Percentiles rank a stretch among this genome's conserved stretches.
Evolutionary conservation across 2,113 vertebrate species (phyloP).

Genomic region (Poicephalus meyeri): DNA sequence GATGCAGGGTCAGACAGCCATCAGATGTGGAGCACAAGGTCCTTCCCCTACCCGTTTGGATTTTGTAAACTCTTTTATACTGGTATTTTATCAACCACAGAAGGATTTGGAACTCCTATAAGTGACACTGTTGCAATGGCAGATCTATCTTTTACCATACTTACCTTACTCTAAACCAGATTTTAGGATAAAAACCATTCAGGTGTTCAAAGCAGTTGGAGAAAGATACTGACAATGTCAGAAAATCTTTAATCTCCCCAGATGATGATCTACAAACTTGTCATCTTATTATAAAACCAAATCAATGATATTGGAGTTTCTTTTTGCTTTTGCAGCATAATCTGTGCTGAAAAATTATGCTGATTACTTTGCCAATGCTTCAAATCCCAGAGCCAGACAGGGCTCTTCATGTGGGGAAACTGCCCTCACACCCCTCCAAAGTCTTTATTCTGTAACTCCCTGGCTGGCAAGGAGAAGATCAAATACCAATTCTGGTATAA

Average conservation of each 20-base stretch:
- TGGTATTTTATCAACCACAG: background rate
- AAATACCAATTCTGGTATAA: background rate
- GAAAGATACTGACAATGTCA: constrained; percentile 60
- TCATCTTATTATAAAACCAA: constrained; percentile 62
- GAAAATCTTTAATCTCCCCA: constrained; percentile 53
- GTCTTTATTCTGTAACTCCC: background rate
- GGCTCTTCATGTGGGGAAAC: background rate
- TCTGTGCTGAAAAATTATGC: constrained; percentile 41
- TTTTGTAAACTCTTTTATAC: background rate
- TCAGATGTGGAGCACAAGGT: background rate
- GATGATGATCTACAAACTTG: constrained; percentile 46
- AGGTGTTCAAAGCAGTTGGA: background rate
- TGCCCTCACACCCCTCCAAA: background rate
- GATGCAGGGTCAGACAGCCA: background rate
- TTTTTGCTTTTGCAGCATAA: constrained; percentile 63
- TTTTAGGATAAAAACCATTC: background rate
- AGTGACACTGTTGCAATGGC: background rate
- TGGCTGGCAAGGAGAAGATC: background rate
- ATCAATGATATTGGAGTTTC: constrained; percentile 45
- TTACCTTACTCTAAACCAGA: background rate
- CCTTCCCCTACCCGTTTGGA: background rate
- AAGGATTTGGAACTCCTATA: background rate
- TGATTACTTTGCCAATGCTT: constrained; percentile 52
- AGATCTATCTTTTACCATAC: background rate
- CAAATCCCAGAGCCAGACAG: background rate